Evolutionary conservation across 2,797 vertebrate genomes (phyloP).

Genomic region (Ceyx erithaca): DNA sequence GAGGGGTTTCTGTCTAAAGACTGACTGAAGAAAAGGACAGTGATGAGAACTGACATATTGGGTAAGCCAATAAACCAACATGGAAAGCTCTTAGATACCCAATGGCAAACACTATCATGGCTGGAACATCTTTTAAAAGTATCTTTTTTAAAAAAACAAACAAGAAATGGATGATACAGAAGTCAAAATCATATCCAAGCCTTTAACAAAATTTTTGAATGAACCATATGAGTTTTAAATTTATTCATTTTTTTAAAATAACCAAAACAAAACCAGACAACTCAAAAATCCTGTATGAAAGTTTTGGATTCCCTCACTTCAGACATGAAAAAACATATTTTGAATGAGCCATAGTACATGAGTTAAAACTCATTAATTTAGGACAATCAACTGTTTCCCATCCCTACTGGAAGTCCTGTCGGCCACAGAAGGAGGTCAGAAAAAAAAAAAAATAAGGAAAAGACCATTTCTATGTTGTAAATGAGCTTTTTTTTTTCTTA

Average conservation of each 20-base stretch:
- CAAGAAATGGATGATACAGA: not conserved
- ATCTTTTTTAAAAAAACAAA: too few species aligned
- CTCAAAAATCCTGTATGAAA: not conserved
- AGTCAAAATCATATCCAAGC: not conserved
- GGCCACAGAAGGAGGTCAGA: not conserved
- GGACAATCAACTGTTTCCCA: not conserved
- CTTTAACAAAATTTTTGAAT: not conserved
- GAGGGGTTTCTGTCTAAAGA: not conserved
- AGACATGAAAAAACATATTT: not conserved
- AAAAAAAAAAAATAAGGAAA: too few species aligned
- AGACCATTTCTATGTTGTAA: not conserved
- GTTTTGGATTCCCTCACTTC: not conserved
- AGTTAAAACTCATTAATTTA: not conserved
- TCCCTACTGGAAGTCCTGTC: not conserved
- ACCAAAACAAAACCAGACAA: not conserved
- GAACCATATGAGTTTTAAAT: not conserved
- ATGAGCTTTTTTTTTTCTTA: not conserved
- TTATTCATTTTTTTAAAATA: not conserved
- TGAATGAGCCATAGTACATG: not conserved
- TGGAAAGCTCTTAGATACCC: not conserved
- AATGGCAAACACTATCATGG: not conserved
- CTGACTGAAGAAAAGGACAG: not conserved
- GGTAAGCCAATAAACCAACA: not conserved
- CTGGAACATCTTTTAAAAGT: not conserved
- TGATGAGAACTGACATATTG: not conserved